Evolutionary conservation across 1,140 invertebrate species (phyloP).

Genomic region (Galleria mellonella): DNA sequence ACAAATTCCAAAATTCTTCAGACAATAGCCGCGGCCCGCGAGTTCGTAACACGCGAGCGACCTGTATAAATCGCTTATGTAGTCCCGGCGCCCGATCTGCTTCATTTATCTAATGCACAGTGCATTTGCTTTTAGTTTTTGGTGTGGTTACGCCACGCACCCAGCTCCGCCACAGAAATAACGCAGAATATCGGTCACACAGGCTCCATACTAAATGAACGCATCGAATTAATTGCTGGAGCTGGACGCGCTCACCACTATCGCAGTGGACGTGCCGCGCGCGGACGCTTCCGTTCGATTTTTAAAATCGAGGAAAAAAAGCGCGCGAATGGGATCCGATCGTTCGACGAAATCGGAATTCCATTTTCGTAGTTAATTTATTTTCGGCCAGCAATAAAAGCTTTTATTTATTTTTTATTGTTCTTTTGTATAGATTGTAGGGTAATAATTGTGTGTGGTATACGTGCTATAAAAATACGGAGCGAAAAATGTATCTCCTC

Average conservation of each 20-base stretch:
- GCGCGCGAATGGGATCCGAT: conserved; percentile 24
- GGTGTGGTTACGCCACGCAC: conserved; percentile 62
- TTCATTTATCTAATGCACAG: conserved; percentile 66
- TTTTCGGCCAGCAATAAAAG: conserved; percentile 10
- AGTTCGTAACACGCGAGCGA: conserved; percentile 10
- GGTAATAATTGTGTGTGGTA: background rate
- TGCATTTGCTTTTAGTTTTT: conserved; percentile 69
- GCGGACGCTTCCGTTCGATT: conserved; percentile 57
- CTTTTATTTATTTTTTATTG: conserved; percentile 21
- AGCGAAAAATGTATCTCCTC: background rate
- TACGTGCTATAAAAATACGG: conserved; percentile 6
- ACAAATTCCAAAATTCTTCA: too few species aligned
- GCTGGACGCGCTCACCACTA: conserved; percentile 51
- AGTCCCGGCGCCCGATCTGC: conserved; percentile 30
- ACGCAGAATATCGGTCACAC: conserved; percentile 69
- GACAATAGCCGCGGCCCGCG: conserved; percentile 8
- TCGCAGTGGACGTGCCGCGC: conserved; percentile 49
- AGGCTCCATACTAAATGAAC: conserved; percentile 48
- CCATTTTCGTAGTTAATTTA: conserved; percentile 17
- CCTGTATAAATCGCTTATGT: conserved; percentile 11
- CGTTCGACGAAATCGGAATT: conserved; percentile 22
- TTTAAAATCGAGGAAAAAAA: conserved; percentile 12
- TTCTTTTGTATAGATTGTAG: conserved; percentile 4
- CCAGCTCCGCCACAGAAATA: conserved; percentile 59
- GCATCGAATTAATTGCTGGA: conserved; percentile 61